Evolutionary conservation across 1,140 invertebrate species (phyloP).

Genomic region (Bombus sylvicola): DNA sequence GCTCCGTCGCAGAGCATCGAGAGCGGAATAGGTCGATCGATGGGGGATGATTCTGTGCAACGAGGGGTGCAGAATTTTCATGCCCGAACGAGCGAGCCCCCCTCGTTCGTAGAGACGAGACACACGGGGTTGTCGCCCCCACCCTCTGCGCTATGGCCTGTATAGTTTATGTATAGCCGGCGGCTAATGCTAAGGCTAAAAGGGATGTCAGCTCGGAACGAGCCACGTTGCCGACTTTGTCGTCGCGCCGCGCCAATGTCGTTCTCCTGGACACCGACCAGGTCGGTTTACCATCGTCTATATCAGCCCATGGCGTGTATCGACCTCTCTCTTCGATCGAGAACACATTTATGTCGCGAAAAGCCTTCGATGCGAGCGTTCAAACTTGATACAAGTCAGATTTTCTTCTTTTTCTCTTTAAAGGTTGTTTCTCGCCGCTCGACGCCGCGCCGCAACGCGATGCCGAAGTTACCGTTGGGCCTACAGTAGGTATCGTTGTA

Average conservation of each 20-base stretch:
- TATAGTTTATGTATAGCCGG: conserved; percentile 66
- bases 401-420: no score
- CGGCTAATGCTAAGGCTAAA: conserved; percentile 69
- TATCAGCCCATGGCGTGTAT: fast-evolving
- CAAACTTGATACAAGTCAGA: no score
- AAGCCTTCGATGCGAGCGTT: no score
- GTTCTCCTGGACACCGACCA: not conserved
- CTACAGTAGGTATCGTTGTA: no score
- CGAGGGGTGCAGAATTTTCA: conserved; percentile 73
- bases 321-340: not conserved
- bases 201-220: conserved; percentile 50
- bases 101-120: conserved; percentile 60
- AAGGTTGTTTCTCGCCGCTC: no score
- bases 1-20: conserved; percentile 36
- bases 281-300: not conserved
- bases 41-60: conserved; percentile 69
- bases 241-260: not conserved
- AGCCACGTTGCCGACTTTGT: conserved; percentile 38
- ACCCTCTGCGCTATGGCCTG: conserved; percentile 14
- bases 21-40: conserved; percentile 64
- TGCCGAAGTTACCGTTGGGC: no score
- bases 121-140: conserved; percentile 60
- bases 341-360: no score
- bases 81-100: conserved; percentile 64
- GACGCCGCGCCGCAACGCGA: no score